phyloP scores from a whole-genome alignment of 2,113 vertebrate genomes.

The Speoplatyrhinus poulsoni region DNA sequence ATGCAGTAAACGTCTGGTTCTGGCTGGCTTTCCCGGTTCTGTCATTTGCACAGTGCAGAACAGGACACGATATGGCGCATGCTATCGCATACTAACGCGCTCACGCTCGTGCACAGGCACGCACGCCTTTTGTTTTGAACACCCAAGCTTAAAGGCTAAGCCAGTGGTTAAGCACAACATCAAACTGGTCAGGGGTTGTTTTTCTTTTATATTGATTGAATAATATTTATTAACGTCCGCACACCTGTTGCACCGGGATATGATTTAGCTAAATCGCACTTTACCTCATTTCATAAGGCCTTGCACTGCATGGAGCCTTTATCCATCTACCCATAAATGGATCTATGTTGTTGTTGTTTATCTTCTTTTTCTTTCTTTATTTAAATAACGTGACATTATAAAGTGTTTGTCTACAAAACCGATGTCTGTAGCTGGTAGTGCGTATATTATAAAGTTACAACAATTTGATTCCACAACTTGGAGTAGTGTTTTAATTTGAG shows the following conservation, averaged over 20 bases:
- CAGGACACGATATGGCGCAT: not conserved
- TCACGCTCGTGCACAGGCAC: constrained; percentile 5
- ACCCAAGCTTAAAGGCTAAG: not conserved
- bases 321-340: too few relatives aligned
- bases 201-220: not conserved
- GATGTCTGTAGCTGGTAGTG: too few relatives aligned
- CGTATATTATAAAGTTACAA: too few relatives aligned
- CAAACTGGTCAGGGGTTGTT: not conserved
- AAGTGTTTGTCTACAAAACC: too few relatives aligned
- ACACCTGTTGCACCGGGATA: not conserved
- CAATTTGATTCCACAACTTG: too few relatives aligned
- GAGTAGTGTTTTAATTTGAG: too few relatives aligned
- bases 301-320: too few relatives aligned
- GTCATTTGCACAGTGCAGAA: constrained; percentile 6
- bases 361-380: too few relatives aligned
- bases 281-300: too few relatives aligned
- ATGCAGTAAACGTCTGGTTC: constrained; percentile 4
- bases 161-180: not conserved
- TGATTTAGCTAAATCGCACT: too few relatives aligned
- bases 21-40: not conserved
- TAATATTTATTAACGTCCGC: not conserved
- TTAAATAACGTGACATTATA: too few relatives aligned
- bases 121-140: not conserved
- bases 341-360: too few relatives aligned
- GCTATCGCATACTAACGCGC: not conserved